Conservation (phyloP, 2,888 invertebrate species). For the Oligia latruncula region DNA sequence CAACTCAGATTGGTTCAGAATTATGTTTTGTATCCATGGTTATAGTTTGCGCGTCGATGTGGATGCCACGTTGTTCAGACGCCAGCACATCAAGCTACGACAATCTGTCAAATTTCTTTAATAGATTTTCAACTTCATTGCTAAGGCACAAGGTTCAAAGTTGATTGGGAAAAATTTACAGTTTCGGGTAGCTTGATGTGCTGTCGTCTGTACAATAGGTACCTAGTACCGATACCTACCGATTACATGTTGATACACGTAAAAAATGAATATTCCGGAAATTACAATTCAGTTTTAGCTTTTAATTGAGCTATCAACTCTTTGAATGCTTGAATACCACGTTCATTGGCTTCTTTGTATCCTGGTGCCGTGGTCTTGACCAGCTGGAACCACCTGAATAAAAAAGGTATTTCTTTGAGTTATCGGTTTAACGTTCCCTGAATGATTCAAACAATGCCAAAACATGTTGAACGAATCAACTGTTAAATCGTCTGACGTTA, state of each 20-base stretch:
- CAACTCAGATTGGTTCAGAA: no score
- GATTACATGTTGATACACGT: neutral
- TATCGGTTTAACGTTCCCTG: no score
- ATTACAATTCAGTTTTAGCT: conserved; percentile 72
- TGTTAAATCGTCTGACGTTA: neutral
- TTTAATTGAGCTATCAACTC: conserved; percentile 65
- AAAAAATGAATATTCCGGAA: neutral
- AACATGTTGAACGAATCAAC: neutral
- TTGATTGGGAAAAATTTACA: no score
- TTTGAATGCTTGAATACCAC: conserved; percentile 82
- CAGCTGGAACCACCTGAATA: conserved; percentile 76
- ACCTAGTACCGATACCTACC: neutral
- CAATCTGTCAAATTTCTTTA: no score
- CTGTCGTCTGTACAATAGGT: no score
- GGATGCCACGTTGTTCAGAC: no score
- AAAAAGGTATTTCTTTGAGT: neutral
- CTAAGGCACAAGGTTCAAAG: no score
- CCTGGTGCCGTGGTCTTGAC: conserved; percentile 74
- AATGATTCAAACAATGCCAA: neutral
- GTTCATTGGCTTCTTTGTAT: conserved; percentile 82
- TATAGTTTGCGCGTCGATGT: neutral
- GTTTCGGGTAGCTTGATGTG: no score
- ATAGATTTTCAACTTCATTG: no score
- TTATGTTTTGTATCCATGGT: neutral
- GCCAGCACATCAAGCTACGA: no score